Base-by-base conservation (phyloP, 1,140 invertebrate species). In the Bombus sibiricus region DNA sequence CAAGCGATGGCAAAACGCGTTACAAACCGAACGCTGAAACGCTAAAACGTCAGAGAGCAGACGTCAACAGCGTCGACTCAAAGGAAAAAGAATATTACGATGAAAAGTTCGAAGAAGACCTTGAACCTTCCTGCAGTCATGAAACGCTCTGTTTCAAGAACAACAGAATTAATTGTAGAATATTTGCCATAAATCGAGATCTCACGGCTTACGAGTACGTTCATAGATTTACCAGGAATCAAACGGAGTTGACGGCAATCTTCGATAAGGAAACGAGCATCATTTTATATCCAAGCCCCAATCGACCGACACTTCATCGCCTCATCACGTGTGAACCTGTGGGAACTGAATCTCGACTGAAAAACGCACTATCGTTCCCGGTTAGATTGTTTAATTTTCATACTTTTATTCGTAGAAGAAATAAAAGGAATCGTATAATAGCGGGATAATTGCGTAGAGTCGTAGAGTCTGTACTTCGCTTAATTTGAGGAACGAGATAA, bases 201-300 rank as follows among this genome's bases (percentile, higher is more conserved):
- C 88, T 93, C 39, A 85, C 90, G 32, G 92, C 89, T 81, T 91
- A 92, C 81, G 94, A 95, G 88, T 94, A 95, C 81, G 87, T 92
- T 78, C 93, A 92, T 91, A 90, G 91, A 89, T 92, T 90, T 41
- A 83, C 57, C n/a, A 86, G 73, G 80, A 57, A 81, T 43, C 86
- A 91, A 73, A 34, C 59, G 75, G 85, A 92, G 81, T 81, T 91
- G 82, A 76, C 37, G 37, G 71, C 77, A 79, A 64, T 81, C 66
- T 79, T 85, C 59, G 89, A 90, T 81, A 81, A 91, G 68, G 76
- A 76, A 68, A 91, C 86, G 32, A 90, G 91, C 81, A 73, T 91
- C 66, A 90, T 93, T 77, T 84, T 83, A 77, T 88, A 87, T 81
- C 89, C 86, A 53, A 84, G 83, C 73, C 59, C 90, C 39, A 59